Percentiles rank a stretch among this genome's conserved stretches.
These are phyloP conservation scores for Volucella inanis DNA, from an alignment of 2,888 invertebrate species.

Conservation along the genomic window DNA sequence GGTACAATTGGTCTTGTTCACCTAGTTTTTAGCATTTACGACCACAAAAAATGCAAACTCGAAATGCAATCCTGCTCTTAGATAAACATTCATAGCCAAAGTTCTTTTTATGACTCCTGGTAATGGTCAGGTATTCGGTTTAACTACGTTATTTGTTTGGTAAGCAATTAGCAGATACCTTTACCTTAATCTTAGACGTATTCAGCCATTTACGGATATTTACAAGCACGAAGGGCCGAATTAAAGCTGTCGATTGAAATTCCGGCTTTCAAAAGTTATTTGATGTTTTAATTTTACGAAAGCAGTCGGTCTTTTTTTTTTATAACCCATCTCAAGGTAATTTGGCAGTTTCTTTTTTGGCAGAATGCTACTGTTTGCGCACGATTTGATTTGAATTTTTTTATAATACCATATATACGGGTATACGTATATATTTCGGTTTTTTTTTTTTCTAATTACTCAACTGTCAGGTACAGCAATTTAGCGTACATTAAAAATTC, in stretches of 20 bases:
- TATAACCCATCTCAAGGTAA: no score
- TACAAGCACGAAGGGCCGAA: no score
- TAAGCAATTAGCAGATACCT: conserved; percentile 37
- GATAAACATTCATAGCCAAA: background rate
- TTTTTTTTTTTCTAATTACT: conserved; percentile 56
- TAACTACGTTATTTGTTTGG: conserved; percentile 39
- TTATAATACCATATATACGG: no score
- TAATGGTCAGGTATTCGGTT: conserved; percentile 9
- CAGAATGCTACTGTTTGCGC: no score
- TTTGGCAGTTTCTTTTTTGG: no score
- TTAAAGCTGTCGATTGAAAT: no score
- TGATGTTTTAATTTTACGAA: no score
- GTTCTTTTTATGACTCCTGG: conserved; percentile 22
- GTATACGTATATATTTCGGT: no score
- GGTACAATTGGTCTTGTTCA: background rate
- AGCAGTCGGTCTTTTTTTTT: no score
- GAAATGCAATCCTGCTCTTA: conserved; percentile 20
- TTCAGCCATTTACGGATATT: no score
- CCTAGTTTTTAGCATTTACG: background rate
- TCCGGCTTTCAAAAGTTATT: no score
- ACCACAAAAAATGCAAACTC: conserved; percentile 15
- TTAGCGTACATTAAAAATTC: conserved; percentile 19
- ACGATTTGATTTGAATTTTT: no score
- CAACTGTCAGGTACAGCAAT: conserved; percentile 52
- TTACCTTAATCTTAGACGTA: background rate